Base-by-base conservation (phyloP, 2,888 invertebrate genomes). In the Hyposoter didymator region DNA sequence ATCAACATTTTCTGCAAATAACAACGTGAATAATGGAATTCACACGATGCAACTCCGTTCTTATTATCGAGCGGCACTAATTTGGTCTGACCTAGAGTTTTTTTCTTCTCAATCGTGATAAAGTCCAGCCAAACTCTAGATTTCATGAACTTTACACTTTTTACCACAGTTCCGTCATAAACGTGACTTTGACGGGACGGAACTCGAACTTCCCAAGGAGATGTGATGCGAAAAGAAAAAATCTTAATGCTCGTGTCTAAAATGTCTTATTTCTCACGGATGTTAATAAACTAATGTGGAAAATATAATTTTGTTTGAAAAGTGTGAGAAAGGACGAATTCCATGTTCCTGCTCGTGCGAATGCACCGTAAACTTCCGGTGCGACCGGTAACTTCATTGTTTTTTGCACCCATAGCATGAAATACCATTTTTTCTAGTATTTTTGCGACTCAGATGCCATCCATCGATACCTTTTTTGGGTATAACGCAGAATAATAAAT, bases 401-500 rank as follows among this genome's bases (percentile, higher is more conserved):
- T 52, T 3, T 19, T n/a, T 2, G 49, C 49, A 52, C 7, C 7
- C 19, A 19, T 4, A 10, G 35, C 8, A 35, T 19, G n/a, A 39
- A 10, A 17, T 19, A 19, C n/a, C 67, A 35, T 59, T 73, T 39
- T 52, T n/a, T 28, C 52, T 82, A 47, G 7, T 22, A 73, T 67
- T 73, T 19, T 78, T 5, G 74, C 62, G 49, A 43, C 10, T 74
- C 28, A 49, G 43, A 69, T 43, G 43, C 43, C 35, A 35, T 1
- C 19, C 45, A 72, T 72, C 35, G 76, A 73, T 66, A 73, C 22
- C 5, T 22, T n/a, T 17, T 8, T 7, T 4, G 17, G 32, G 32
- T 49, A 55, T 73, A 43, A 39, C 19, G 55, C 39, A 66, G 45
- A 19, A 67, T 43, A 64, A 45, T 43, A 49, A 35, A 72, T n/a